Conservation (phyloP, 2,888 invertebrate species). For the Dryococelus australis region DNA sequence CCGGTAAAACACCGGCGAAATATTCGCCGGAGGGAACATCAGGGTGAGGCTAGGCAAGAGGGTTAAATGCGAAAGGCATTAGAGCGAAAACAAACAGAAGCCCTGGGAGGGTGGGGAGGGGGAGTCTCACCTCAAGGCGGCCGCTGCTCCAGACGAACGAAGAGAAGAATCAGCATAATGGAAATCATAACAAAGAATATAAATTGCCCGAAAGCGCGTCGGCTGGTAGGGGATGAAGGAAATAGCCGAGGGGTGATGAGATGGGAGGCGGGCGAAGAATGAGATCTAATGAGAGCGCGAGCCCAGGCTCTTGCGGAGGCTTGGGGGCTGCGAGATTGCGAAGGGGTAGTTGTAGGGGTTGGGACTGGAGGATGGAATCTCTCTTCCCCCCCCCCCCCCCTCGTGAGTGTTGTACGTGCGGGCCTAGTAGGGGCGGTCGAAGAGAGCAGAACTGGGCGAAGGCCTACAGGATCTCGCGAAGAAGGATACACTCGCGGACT, state of each 20-base stretch:
- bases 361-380: background rate
- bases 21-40: too few species aligned
- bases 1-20: too few species aligned
- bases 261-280: background rate
- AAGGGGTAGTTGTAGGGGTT: background rate
- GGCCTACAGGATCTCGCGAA: background rate
- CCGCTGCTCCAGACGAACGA: background rate
- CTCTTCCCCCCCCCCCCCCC: too few species aligned
- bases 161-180: background rate
- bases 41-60: background rate
- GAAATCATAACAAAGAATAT: constrained; percentile 16
- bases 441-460: too few species aligned
- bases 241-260: background rate
- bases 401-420: background rate
- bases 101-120: background rate
- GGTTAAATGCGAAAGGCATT: background rate
- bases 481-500: background rate
- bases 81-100: constrained; percentile 1
- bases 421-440: background rate
- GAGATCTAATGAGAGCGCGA: background rate
- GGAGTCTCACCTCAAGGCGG: background rate
- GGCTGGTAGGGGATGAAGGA: background rate
- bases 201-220: background rate
- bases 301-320: background rate
- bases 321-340: background rate